These are phyloP conservation scores for Embidobia sp. DNA, from an alignment of 2,888 invertebrate species.

Conservation along the genomic window DNA sequence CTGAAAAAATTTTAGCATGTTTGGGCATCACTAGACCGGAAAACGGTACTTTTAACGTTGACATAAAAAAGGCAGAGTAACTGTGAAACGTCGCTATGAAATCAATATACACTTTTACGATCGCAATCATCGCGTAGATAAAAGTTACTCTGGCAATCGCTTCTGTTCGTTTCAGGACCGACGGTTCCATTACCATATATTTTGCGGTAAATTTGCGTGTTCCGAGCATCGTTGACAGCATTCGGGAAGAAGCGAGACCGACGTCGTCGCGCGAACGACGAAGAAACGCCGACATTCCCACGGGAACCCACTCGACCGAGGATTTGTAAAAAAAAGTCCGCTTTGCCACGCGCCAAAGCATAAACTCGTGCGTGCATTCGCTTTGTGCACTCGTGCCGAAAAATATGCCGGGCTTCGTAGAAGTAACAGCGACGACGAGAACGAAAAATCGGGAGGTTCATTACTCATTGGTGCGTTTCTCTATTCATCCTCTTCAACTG, in stretches of 20 bases:
- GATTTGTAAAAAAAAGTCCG: slow-evolving; percentile 59
- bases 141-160: slow-evolving; percentile 68
- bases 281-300: slow-evolving; percentile 49
- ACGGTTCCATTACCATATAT: slow-evolving; percentile 72
- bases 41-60: slow-evolving; percentile 21
- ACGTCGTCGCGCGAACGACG: slow-evolving; percentile 43
- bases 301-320: slow-evolving; percentile 48
- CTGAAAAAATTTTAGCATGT: no score
- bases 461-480: no score
- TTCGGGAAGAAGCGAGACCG: slow-evolving; percentile 36
- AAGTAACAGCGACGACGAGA: neutral
- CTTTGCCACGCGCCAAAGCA: slow-evolving; percentile 42
- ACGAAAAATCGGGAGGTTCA: neutral
- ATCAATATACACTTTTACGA: slow-evolving; percentile 65
- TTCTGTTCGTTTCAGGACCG: slow-evolving; percentile 65
- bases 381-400: slow-evolving; percentile 73
- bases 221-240: slow-evolving; percentile 50
- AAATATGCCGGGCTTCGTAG: neutral
- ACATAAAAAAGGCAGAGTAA: slow-evolving; percentile 40
- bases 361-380: no score
- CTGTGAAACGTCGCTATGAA: slow-evolving; percentile 32
- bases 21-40: no score
- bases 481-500: no score
- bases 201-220: slow-evolving; percentile 71
- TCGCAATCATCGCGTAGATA: slow-evolving; percentile 59